Base-by-base conservation (phyloP, 2,888 invertebrate genomes). In the Rosalia funebris region DNA sequence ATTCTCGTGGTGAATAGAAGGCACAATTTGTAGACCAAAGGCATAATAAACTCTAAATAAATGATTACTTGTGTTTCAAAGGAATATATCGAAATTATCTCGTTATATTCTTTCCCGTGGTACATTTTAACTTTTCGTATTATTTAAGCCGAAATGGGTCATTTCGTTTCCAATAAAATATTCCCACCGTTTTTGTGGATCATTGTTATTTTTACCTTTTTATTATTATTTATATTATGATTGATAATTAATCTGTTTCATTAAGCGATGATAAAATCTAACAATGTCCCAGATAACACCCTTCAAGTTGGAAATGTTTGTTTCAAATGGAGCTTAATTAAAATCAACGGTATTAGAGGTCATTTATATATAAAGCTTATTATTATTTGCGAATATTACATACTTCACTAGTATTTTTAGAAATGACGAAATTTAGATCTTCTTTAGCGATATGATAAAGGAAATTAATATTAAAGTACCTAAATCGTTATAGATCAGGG, bases 361-460 rank as follows among this genome's bases (percentile, higher is more conserved):
- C 1, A 12, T 20, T 44, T 44, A 25, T 44, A 19, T 25, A 7
- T 14, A 25, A 44, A 44, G 17, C 17, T 44, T n/a, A 17, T 41
- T 39, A 41, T 44, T 44, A 20, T 44, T 20, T 20, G 25, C 20
- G 3, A 7, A 12, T 20, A 44, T 20, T 44, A 20, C 11, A 17
- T 41, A 41, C 16, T 44, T 25, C 14, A 44, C 1, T 20, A 12
- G 17, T 44, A 44, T 44, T 44, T 44, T 20, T 44, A 44, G 44
- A 44, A 12, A 12, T 44, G 44, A 44, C 44, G 11, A 44, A 25
- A 25, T 44, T 5, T 44, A 7, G 5, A n/a, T 3, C 34, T 34
- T 34, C 10, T 34, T n/a, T 34, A n/a, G 7, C 10, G 34, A 34
- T 7, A 34, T n/a, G 34, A n/a, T 25, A 25, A n/a, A n/a, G n/a